phyloP scores from a whole-genome alignment of 30 jellyfish, hydroid and myxozoan genomes.

The Morbakka virulenta region DNA sequence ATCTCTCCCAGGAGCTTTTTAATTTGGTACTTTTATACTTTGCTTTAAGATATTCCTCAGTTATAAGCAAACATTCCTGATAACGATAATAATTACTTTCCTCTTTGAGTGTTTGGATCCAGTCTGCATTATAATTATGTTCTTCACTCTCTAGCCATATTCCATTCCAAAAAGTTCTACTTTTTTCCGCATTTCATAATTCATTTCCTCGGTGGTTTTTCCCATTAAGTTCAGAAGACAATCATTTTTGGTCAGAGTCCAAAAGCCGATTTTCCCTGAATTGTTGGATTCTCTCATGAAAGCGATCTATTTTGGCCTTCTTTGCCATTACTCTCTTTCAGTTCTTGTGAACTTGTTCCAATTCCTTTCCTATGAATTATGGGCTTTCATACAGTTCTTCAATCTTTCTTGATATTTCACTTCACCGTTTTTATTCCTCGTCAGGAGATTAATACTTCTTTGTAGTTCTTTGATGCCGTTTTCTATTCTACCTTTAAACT shows the following conservation, averaged over 20 bases:
- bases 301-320: too few species aligned
- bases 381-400: constrained; percentile 11
- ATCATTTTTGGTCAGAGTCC: too few species aligned
- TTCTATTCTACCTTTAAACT: constrained; percentile 6
- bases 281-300: too few species aligned
- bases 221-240: too few species aligned
- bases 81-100: not conserved
- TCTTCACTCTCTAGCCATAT: not conserved
- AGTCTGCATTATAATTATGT: not conserved
- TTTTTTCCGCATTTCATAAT: too few species aligned
- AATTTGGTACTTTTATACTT: not conserved
- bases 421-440: constrained; percentile 17
- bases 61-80: not conserved
- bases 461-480: too few species aligned
- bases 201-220: too few species aligned
- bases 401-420: constrained; percentile 5
- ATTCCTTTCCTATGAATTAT: constrained; percentile 16
- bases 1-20: not conserved
- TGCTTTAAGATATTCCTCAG: not conserved
- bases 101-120: not conserved
- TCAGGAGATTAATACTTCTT: constrained; percentile 23
- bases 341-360: constrained; percentile 9
- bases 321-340: constrained; percentile 18
- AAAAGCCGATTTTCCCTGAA: too few species aligned
- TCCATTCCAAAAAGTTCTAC: too few species aligned